Evolutionary conservation across 2,888 invertebrate species (phyloP).

Genomic region (Chalcis sispes): DNA sequence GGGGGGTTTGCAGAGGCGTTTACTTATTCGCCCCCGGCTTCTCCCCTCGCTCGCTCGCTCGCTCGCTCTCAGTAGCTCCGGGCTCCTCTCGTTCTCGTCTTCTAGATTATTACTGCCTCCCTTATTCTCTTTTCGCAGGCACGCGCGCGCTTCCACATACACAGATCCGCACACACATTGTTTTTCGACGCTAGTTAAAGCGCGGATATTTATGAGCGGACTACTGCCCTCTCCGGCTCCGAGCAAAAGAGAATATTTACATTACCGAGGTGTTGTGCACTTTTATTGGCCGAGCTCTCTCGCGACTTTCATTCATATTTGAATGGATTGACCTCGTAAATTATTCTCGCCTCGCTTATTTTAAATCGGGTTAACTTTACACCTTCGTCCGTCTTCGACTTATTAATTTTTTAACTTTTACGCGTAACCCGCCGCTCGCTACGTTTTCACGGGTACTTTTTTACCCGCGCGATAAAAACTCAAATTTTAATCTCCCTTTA

Average conservation of each 20-base stretch:
- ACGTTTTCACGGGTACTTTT: no score
- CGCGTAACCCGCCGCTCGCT: no score
- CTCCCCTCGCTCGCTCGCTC: slow-evolving; percentile 20
- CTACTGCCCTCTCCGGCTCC: neutral
- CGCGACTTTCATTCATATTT: slow-evolving; percentile 45
- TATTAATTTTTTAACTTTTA: no score
- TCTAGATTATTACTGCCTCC: slow-evolving; percentile 41
- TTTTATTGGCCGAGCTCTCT: slow-evolving; percentile 37
- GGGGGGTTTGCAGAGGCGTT: slow-evolving; percentile 45
- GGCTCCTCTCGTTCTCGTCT: slow-evolving; percentile 5
- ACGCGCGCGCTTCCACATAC: neutral
- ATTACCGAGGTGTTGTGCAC: neutral
- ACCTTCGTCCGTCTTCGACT: no score
- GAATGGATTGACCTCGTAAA: slow-evolving; percentile 41
- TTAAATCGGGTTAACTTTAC: slow-evolving; percentile 23
- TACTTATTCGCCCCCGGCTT: slow-evolving; percentile 54
- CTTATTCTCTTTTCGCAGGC: neutral
- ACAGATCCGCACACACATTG: neutral
- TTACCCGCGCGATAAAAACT: no score
- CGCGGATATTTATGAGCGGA: slow-evolving; percentile 50
- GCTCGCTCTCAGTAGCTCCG: neutral
- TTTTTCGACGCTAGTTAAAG: slow-evolving; percentile 30
- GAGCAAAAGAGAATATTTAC: slow-evolving; percentile 43
- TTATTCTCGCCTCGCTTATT: slow-evolving; percentile 27
- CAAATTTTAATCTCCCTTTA: no score